Evolutionary conservation across 2,797 vertebrate species (phyloP), one percentile per base, ranked within the genome.

Genomic region (Podarcis lilfordi): DNA sequence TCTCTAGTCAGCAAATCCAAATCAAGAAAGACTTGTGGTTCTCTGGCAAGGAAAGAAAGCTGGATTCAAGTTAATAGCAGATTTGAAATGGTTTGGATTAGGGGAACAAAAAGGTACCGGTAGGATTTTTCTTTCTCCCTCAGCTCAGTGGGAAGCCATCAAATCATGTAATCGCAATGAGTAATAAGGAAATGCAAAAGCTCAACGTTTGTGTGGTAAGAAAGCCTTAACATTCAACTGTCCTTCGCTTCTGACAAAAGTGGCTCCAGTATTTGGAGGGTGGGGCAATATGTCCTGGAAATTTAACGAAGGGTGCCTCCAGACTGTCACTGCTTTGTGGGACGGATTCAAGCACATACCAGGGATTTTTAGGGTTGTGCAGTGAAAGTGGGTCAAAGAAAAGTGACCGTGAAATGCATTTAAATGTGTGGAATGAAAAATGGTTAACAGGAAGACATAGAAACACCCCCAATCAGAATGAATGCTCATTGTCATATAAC

Each of bases 191-290:
- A 92, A 84, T 0, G 74, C 89, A 66, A 29, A 0, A 91, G 88
- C 80, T 89, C 93, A 93, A 93, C 76, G 7, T 2, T 0, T 91
- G 88, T 88, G 91, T 89, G 89, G 89, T 90, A 93, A 92, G 92
- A 94, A 88, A 89, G 90, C 89, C 86, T 91, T 94, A 92, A 92
- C 91, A 91, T 93, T 94, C 89, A 23, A 13, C 10, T 84, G 72
- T 61, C 82, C 37, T 88, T 69, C 35, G 21, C 8, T 88, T 29
- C 10, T 35, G 64, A 43, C 68, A 61, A 72, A 79, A 72, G n/a
- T 17, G 25, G 17, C 64, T 83, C 7, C 4, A 68, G 50, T 32
- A 23, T 45, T 27, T 17, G 59, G 4, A 78, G 23, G 59, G 35
- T 3, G 9, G 32, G 19, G n/a, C 29, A 43, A 55, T 45, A 71